These are phyloP conservation scores for Rugalucina vietnamica DNA, from an alignment of 2,888 invertebrate genomes.

Conservation along the genomic window DNA sequence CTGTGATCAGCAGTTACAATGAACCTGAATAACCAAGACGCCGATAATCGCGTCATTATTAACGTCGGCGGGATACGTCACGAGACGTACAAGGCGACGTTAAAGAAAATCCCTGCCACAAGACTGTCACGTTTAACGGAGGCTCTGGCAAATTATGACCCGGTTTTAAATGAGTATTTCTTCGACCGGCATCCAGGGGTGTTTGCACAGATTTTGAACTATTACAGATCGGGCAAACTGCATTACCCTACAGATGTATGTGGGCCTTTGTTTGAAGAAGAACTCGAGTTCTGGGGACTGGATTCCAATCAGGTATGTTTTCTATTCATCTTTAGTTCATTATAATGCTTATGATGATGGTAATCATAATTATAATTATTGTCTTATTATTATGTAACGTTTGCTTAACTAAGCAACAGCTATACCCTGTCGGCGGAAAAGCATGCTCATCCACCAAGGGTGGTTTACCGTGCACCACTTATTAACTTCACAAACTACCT, in stretches of 20 bases:
- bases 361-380: too few relatives aligned
- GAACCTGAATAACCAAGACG: constrained; percentile 65
- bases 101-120: constrained; percentile 99
- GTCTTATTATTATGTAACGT: too few relatives aligned
- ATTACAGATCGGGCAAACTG: constrained; percentile 98
- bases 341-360: too few relatives aligned
- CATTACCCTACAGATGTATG: constrained; percentile 99
- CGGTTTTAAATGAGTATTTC: constrained; percentile 99
- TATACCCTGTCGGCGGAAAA: too few relatives aligned
- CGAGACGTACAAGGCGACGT: constrained; percentile 89
- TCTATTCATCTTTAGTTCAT: not conserved
- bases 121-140: constrained; percentile 96
- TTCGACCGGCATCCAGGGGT: constrained; percentile 98
- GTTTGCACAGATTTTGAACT: constrained; percentile 97
- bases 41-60: constrained; percentile 98
- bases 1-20: not conserved
- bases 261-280: constrained; percentile 99
- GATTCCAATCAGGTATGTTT: constrained; percentile 93
- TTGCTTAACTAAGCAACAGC: too few relatives aligned
- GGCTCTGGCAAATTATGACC: constrained; percentile 99
- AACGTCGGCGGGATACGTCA: constrained; percentile 99
- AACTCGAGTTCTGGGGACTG: constrained; percentile 99
- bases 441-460: too few relatives aligned
- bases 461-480: too few relatives aligned
- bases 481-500: too few relatives aligned